Conservation (phyloP, 1,140 invertebrate species). For the Ceratitis capitata region DNA sequence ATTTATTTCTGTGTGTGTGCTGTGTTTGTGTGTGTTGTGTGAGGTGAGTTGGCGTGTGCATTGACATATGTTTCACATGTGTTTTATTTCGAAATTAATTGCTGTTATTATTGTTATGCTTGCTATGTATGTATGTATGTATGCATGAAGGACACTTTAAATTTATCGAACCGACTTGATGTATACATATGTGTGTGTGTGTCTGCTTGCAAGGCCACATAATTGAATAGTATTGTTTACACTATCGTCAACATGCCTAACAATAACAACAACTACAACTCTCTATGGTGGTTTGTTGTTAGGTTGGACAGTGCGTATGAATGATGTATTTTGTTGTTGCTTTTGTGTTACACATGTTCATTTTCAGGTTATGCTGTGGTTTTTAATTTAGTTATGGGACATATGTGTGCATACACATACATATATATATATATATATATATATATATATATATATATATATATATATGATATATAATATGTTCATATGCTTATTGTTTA, state of each 20-base stretch:
- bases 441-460: too few species aligned
- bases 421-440: too few species aligned
- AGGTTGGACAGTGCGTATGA: background rate
- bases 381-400: background rate
- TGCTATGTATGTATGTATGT: too few species aligned
- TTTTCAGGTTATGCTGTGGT: background rate
- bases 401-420: too few species aligned
- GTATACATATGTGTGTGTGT: background rate
- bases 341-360: background rate
- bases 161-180: background rate
- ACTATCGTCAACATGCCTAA: slow-evolving; percentile 23
- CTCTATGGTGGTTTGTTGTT: background rate
- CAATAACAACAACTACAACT: too few species aligned
- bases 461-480: too few species aligned
- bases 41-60: background rate
- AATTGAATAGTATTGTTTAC: slow-evolving; percentile 22
- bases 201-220: background rate
- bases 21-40: background rate
- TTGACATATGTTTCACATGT: slow-evolving; percentile 27
- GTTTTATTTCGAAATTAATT: slow-evolving; percentile 28
- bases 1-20: background rate
- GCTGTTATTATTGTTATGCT: background rate
- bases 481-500: background rate
- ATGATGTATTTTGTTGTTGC: background rate
- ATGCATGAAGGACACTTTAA: background rate